Evolutionary conservation across 2,888 invertebrate species (phyloP), one percentile per base, ranked within the genome.

Genomic region (Eristalinus sepulchralis): DNA sequence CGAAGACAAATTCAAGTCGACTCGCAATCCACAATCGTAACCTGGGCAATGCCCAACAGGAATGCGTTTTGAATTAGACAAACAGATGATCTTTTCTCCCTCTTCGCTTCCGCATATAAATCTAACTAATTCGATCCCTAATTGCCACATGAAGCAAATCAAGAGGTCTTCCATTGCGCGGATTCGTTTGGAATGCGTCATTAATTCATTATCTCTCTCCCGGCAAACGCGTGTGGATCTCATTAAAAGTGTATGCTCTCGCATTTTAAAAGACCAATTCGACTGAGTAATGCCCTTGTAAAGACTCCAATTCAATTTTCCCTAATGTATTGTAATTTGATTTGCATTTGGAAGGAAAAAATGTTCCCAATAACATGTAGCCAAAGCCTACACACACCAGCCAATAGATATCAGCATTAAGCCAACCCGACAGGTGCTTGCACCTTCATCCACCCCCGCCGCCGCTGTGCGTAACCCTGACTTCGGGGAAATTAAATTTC

Each of bases 401-500:
- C 34, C 78, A 72, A 57, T 57, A 27, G 57, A 79, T 78, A 60
- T 33, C 17, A 72, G 68, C 47, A 31, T 79, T 79, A 83, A 60
- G 57, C 70, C 57, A 63, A 33, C 24, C 17, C 80, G 75, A 47
- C 75, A 71, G 67, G 80, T 80, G 24, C 55, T 22, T 22, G n/a
- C 27, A 57, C 57, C 11, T 57, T 22, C 1, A 39, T n/a, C 11
- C 39, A 39, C 39, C 24, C 24, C 0, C 11, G 6, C 10, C 9
- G 20, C 2, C 11, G 57, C n/a, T 2, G 13, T 47, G 17, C 17
- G 47, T 47, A 47, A 17, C 47, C 17, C 47, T 68, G 17, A 22
- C 36, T 68, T 59, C 47, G 47, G 34, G 80, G 70, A 76, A 80
- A 84, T 83, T 79, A 79, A 83, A 83, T 79, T 73, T 59, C n/a